A percentile compares a stretch with the other conserved stretches of the same genome.
These are phyloP conservation scores for Bujurquina vittata DNA, from an alignment of 2,113 vertebrate genomes.

Conservation along the genomic window DNA sequence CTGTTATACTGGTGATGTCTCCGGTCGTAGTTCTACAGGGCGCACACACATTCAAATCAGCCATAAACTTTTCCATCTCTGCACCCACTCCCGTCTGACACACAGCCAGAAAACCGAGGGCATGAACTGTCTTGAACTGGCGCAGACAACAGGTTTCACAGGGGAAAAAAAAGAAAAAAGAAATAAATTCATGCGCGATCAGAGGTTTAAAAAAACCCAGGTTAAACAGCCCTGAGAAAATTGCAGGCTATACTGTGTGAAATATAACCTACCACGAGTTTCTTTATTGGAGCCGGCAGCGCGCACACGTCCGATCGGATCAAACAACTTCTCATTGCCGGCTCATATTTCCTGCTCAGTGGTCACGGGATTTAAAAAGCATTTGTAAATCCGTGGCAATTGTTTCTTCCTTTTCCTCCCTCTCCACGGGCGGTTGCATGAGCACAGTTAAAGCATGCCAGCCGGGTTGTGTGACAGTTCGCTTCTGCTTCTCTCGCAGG, in stretches of 20 bases:
- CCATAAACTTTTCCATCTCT: constrained; percentile 63
- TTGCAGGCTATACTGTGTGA: neutral
- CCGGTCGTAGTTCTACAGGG: constrained; percentile 29
- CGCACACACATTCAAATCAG: constrained; percentile 31
- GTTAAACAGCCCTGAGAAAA: neutral
- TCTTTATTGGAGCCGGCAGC: constrained; percentile 26
- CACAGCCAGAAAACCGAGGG: neutral
- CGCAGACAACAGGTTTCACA: neutral
- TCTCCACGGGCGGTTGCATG: neutral
- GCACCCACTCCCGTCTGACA: neutral
- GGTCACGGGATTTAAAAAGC: constrained; percentile 14
- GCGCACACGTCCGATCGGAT: constrained; percentile 50
- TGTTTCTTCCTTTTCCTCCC: neutral
- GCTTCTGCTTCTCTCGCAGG: constrained; percentile 7
- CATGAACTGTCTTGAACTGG: constrained; percentile 35
- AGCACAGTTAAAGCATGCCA: constrained; percentile 44
- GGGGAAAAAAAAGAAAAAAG: neutral
- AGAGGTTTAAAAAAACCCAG: neutral
- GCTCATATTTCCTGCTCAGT: constrained; percentile 38
- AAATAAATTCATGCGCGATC: too few relatives aligned
- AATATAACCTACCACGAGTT: constrained; percentile 63
- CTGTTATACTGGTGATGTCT: constrained; percentile 71
- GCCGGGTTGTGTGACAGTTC: constrained; percentile 44
- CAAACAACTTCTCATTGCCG: constrained; percentile 41
- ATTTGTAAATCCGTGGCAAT: constrained; percentile 31